These are phyloP conservation scores for Cliona cf. orientalis DNA, from an alignment of 37 sponge, comb jelly and placozoan genomes.

Conservation along the genomic window DNA sequence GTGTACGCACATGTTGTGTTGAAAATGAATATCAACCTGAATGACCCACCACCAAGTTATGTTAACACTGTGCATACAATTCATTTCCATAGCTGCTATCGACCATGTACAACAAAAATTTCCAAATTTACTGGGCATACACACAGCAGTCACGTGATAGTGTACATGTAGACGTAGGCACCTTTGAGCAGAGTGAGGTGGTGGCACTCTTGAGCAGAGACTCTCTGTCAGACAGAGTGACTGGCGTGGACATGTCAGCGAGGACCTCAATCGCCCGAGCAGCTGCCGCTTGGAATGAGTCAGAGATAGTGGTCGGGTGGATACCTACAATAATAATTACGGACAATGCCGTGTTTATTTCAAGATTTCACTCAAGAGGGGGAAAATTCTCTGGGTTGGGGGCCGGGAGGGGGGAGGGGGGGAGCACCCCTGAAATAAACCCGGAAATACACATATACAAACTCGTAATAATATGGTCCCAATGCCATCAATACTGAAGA, in stretches of 20 bases:
- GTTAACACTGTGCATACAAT: neutral
- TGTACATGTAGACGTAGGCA: neutral
- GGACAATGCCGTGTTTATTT: too few relatives aligned
- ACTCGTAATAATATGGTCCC: too few relatives aligned
- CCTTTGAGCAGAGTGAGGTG: conserved; percentile 97
- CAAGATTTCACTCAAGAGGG: too few relatives aligned
- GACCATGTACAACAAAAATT: neutral
- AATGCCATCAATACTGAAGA: neutral
- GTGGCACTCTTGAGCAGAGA: conserved; percentile 96
- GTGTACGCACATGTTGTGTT: too few relatives aligned
- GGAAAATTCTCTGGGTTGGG: neutral
- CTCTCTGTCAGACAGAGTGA: conserved; percentile 86
- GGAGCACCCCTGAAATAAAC: neutral
- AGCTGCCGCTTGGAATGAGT: conserved; percentile 93
- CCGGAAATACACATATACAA: neutral
- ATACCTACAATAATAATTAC: too few relatives aligned
- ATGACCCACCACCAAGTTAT: too few relatives aligned
- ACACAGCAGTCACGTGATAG: neutral
- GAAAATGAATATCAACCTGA: too few relatives aligned
- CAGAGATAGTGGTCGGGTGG: conserved; percentile 98
- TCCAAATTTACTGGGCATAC: neutral
- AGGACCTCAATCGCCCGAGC: conserved; percentile 87
- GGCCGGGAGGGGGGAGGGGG: neutral
- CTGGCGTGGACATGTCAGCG: conserved; percentile 80
- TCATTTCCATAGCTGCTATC: neutral